phyloP scores from a whole-genome alignment of 2,113 vertebrate species.

The Calypte anna region DNA sequence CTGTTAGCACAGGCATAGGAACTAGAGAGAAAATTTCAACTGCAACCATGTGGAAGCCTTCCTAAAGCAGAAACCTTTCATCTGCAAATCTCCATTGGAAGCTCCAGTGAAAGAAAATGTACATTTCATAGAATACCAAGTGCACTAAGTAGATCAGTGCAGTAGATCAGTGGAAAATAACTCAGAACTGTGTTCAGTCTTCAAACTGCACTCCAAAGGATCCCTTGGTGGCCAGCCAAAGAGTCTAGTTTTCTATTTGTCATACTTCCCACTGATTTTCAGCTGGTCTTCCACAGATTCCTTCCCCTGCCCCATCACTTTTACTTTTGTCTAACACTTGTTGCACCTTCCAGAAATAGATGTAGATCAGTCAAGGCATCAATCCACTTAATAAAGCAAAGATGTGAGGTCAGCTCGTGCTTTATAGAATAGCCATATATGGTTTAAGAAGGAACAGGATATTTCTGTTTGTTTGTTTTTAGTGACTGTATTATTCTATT shows the following conservation, averaged over 20 bases:
- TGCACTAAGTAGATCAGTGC: neutral
- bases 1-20: neutral
- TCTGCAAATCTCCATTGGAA: neutral
- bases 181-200: neutral
- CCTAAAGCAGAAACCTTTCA: conserved; percentile 20
- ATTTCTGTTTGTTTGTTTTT: neutral
- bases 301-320: neutral
- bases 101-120: conserved; percentile 5
- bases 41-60: neutral
- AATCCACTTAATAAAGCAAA: neutral
- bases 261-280: conserved; percentile 1
- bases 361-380: neutral
- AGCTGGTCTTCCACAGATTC: neutral
- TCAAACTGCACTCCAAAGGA: conserved; percentile 7
- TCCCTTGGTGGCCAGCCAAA: conserved; percentile 2
- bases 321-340: neutral
- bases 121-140: conserved; percentile 22
- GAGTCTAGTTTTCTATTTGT: conserved; percentile 19
- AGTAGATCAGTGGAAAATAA: conserved; percentile 40
- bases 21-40: neutral
- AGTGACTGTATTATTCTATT: neutral
- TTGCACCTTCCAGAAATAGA: neutral
- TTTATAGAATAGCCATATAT: neutral
- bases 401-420: neutral
- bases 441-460: neutral